phyloP scores from a whole-genome alignment of 2,888 invertebrate genomes.

The Leptopterna dolabrata region DNA sequence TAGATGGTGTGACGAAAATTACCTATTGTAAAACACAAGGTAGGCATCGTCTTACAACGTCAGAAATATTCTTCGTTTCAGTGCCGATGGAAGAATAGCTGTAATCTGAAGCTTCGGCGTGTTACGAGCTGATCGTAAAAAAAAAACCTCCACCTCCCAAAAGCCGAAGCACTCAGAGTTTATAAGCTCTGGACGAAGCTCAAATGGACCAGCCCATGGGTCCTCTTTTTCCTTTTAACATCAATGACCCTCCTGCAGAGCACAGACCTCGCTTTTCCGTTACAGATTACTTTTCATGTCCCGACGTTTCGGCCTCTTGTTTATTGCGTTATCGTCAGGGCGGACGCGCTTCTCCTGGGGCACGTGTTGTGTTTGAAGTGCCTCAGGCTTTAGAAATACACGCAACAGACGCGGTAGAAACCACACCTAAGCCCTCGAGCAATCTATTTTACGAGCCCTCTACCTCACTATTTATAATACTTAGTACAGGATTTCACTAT shows the following conservation, averaged over 20 bases:
- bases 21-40: too few species aligned
- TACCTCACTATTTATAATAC: neutral
- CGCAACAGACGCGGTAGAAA: neutral
- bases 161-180: neutral
- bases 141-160: neutral
- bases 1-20: too few species aligned
- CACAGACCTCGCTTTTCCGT: neutral
- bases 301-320: neutral
- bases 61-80: neutral
- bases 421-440: neutral
- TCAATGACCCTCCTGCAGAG: neutral
- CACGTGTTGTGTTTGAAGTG: constrained; percentile 7
- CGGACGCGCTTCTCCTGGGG: neutral
- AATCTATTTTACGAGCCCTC: neutral
- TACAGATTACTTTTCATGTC: neutral
- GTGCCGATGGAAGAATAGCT: neutral
- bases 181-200: neutral
- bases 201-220: neutral
- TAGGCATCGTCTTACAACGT: too few species aligned
- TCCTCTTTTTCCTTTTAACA: neutral
- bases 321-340: constrained; percentile 3
- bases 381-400: neutral
- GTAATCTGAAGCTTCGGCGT: neutral
- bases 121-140: neutral
- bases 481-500: too few species aligned